phyloP scores from a whole-genome alignment of 2,888 invertebrate species.

The Perizoma flavofasciatum region DNA sequence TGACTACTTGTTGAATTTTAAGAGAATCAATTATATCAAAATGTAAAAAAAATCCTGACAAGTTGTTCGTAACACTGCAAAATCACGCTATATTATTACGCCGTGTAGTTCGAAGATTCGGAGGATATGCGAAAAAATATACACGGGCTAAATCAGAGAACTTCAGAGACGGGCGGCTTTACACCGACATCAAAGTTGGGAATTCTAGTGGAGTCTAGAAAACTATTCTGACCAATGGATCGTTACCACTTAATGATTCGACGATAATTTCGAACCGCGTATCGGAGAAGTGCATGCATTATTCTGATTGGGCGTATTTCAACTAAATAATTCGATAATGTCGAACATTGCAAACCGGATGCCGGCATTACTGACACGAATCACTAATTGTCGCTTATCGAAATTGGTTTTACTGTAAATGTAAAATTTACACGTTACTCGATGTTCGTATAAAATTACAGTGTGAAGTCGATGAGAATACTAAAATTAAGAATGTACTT shows the following conservation, averaged over 20 bases:
- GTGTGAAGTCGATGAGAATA: slow-evolving; percentile 5
- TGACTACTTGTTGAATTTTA: no score
- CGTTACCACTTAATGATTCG: slow-evolving; percentile 1
- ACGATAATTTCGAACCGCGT: slow-evolving; percentile 11
- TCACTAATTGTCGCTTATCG: slow-evolving; percentile 44
- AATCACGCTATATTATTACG: no score
- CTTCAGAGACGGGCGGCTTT: no score
- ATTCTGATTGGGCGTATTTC: slow-evolving; percentile 16
- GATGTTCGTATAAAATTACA: slow-evolving; percentile 11
- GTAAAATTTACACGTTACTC: slow-evolving; percentile 18
- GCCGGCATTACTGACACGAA: slow-evolving; percentile 32
- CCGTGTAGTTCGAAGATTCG: no score
- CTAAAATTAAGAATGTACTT: background rate
- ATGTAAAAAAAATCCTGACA: no score
- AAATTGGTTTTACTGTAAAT: slow-evolving; percentile 39
- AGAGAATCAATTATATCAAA: no score
- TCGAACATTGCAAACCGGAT: slow-evolving; percentile 39
- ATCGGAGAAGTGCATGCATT: slow-evolving; percentile 19
- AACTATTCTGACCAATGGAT: no score
- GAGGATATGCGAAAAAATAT: no score
- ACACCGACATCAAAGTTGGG: no score
- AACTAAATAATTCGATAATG: slow-evolving; percentile 41
- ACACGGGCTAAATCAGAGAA: no score
- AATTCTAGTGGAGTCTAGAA: no score
- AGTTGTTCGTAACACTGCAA: no score